Evolutionary conservation across 2,113 vertebrate species (phyloP).

Genomic region (Nycticorax nycticorax): DNA sequence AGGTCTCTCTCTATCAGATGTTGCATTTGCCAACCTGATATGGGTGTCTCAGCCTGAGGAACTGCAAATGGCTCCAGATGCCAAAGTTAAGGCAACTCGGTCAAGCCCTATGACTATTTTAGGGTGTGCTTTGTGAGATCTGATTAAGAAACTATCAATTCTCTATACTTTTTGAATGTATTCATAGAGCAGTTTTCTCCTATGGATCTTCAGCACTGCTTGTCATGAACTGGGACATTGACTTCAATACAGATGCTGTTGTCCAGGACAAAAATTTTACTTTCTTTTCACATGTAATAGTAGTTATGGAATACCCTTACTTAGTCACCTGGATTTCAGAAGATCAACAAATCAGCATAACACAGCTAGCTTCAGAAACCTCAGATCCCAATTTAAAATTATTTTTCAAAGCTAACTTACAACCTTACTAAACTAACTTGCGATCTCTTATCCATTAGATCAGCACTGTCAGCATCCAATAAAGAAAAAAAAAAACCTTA

Average conservation of each 20-base stretch:
- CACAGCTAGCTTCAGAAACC: background rate
- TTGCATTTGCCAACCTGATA: background rate
- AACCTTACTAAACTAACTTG: background rate
- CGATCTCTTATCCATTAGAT: background rate
- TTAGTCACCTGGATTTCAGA: background rate
- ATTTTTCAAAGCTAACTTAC: background rate
- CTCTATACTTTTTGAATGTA: background rate
- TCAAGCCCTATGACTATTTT: background rate
- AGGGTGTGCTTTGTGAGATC: background rate
- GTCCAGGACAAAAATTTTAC: background rate
- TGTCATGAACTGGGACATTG: background rate
- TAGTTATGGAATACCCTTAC: background rate
- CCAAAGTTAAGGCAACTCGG: background rate
- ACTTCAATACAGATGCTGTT: background rate
- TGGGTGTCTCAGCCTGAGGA: fast-evolving
- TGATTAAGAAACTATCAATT: background rate
- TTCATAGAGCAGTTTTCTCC: background rate
- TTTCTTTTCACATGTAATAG: background rate
- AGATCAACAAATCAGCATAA: background rate
- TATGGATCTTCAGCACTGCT: background rate
- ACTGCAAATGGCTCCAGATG: background rate
- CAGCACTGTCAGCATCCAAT: background rate
- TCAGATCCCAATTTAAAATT: background rate
- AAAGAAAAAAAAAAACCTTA: background rate
- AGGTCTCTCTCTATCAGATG: background rate